Evolutionary conservation across 2,888 invertebrate genomes (phyloP).

Genomic region (Blastobasis adustella): DNA sequence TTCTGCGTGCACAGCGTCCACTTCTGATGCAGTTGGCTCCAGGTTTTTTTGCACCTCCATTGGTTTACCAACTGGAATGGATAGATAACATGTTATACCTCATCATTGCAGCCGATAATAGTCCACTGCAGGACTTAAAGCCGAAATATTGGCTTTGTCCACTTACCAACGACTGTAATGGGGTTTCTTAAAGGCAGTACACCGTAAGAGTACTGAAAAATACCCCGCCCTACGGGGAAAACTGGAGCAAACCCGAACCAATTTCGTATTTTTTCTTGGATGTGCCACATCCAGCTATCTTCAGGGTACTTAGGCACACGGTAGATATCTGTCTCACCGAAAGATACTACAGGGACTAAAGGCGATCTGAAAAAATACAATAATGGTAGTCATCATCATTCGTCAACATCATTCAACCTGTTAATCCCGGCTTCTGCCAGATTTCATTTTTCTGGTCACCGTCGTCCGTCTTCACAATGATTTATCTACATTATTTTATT

Average conservation of each 20-base stretch:
- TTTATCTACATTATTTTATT: too few species aligned
- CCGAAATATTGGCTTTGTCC: too few species aligned
- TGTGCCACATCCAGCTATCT: slow-evolving; percentile 77
- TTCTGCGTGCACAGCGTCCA: slow-evolving; percentile 83
- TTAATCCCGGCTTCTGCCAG: too few species aligned
- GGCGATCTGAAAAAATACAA: slow-evolving; percentile 74
- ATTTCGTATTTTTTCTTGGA: slow-evolving; percentile 81
- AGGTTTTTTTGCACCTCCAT: slow-evolving; percentile 82
- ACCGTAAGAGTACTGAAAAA: slow-evolving; percentile 94
- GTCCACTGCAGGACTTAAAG: too few species aligned
- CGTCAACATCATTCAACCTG: too few species aligned
- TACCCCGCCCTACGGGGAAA: slow-evolving; percentile 86
- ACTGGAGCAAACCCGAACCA: slow-evolving; percentile 84
- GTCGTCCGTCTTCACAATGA: too few species aligned
- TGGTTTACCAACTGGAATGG: slow-evolving; percentile 87
- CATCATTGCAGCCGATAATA: too few species aligned
- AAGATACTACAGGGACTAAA: slow-evolving; percentile 91
- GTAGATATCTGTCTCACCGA: slow-evolving; percentile 92
- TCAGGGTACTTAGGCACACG: slow-evolving; percentile 83
- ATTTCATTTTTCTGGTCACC: too few species aligned
- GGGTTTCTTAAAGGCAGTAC: slow-evolving; percentile 86
- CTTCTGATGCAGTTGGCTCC: slow-evolving; percentile 83
- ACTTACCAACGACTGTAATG: slow-evolving; percentile 90
- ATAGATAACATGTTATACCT: background rate
- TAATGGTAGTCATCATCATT: too few species aligned